phyloP scores from a whole-genome alignment of 2,888 invertebrate genomes.

The Erynnis tages region DNA sequence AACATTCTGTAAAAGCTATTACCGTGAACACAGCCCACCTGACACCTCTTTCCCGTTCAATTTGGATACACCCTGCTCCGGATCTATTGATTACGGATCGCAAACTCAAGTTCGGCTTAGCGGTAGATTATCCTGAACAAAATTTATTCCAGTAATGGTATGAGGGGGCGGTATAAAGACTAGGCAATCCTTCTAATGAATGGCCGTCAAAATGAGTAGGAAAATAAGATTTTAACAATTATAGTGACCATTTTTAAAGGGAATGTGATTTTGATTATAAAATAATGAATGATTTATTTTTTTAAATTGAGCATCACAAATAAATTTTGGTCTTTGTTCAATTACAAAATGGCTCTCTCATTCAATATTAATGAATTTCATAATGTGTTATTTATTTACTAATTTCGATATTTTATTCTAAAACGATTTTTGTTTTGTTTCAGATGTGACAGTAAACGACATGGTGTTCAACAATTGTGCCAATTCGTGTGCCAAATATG shows the following conservation, averaged over 20 bases:
- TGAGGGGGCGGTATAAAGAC: background rate
- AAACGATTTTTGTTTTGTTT: conserved; percentile 48
- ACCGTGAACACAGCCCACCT: conserved; percentile 38
- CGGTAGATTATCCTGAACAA: conserved; percentile 31
- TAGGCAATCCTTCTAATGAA: too few relatives aligned
- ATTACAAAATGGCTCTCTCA: conserved; percentile 1
- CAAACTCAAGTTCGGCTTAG: conserved; percentile 36
- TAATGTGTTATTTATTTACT: background rate
- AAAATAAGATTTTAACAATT: too few relatives aligned
- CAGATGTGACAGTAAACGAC: conserved; percentile 62
- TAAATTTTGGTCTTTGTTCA: background rate
- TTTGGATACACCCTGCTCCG: conserved; percentile 48
- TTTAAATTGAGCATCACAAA: conserved; percentile 5
- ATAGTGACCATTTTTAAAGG: too few relatives aligned
- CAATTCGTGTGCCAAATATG: conserved; percentile 22
- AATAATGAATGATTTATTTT: too few relatives aligned
- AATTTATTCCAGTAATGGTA: conserved; percentile 30
- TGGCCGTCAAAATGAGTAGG: too few relatives aligned
- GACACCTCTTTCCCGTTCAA: conserved; percentile 44
- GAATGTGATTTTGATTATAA: too few relatives aligned
- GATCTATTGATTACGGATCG: conserved; percentile 47
- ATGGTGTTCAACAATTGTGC: conserved; percentile 39
- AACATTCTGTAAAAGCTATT: conserved; percentile 9
- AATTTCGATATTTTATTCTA: background rate
- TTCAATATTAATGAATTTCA: too few relatives aligned